Conservation (phyloP, 2,888 invertebrate genomes). For the Lomographa bimaculata region DNA sequence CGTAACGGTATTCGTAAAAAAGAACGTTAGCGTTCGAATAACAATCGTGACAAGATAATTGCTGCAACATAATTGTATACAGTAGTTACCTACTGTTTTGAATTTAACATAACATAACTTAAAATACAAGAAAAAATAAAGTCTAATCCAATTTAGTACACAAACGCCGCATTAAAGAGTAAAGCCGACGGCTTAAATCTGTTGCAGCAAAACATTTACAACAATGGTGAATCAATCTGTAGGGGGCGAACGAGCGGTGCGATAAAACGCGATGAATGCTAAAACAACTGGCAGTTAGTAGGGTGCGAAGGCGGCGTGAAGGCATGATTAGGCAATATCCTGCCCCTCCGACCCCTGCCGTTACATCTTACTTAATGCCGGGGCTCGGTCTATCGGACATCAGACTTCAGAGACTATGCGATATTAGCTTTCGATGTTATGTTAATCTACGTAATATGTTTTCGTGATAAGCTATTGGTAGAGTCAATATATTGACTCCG, state of each 20-base stretch:
- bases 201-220: slow-evolving; percentile 56
- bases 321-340: slow-evolving; percentile 82
- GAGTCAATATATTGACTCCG: neutral
- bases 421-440: slow-evolving; percentile 54
- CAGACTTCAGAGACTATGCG: slow-evolving; percentile 60
- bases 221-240: slow-evolving; percentile 70
- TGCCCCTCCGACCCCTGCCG: slow-evolving; percentile 66
- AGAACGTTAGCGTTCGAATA: slow-evolving; percentile 16
- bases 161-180: slow-evolving; percentile 17
- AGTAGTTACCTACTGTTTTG: slow-evolving; percentile 1
- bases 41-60: slow-evolving; percentile 30
- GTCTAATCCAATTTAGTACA: slow-evolving; percentile 18
- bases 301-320: slow-evolving; percentile 69
- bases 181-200: slow-evolving; percentile 39
- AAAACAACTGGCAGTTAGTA: slow-evolving; percentile 80
- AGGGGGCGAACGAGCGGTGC: slow-evolving; percentile 33
- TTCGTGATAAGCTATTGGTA: neutral
- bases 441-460: slow-evolving; percentile 37
- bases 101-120: slow-evolving; percentile 16
- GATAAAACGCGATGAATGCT: slow-evolving; percentile 74
- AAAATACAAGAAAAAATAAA: slow-evolving; percentile 13
- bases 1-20: slow-evolving; percentile 23
- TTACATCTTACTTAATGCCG: slow-evolving; percentile 77
- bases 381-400: slow-evolving; percentile 56
- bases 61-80: slow-evolving; percentile 23